Conservation (phyloP, 2,797 vertebrate genomes). For the Carapus acus region DNA sequence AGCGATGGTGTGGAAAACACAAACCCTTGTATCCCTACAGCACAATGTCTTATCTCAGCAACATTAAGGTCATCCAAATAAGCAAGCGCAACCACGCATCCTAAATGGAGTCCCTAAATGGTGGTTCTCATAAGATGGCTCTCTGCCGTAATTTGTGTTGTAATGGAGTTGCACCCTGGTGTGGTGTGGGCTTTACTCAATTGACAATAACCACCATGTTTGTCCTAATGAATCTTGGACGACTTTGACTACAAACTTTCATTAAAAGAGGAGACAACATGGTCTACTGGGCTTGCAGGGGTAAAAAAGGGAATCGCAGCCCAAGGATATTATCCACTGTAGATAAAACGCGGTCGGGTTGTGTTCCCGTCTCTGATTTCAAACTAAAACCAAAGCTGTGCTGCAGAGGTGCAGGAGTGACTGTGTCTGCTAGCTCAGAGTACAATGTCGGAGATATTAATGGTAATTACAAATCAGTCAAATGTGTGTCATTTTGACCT, state of each 20-base stretch:
- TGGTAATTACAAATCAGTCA: slow-evolving; percentile 20
- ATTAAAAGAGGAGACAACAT: slow-evolving; percentile 37
- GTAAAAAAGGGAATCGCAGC: slow-evolving; percentile 9
- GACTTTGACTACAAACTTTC: slow-evolving; percentile 34
- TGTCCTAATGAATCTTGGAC: slow-evolving; percentile 50
- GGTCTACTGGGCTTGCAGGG: slow-evolving; percentile 9
- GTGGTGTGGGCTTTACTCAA: slow-evolving; percentile 44
- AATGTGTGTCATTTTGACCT: slow-evolving; percentile 17
- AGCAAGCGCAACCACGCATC: slow-evolving; percentile 49
- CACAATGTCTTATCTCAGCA: slow-evolving; percentile 34
- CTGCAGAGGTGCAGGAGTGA: slow-evolving; percentile 2
- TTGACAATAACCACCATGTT: slow-evolving; percentile 41
- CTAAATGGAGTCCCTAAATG: slow-evolving; percentile 58
- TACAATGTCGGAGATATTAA: neutral
- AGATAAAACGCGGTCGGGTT: neutral
- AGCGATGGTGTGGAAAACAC: slow-evolving; percentile 26
- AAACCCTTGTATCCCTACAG: slow-evolving; percentile 20
- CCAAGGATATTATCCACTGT: slow-evolving; percentile 5
- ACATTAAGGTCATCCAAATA: slow-evolving; percentile 53
- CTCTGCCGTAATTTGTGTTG: slow-evolving; percentile 53
- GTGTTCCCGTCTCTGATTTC: neutral
- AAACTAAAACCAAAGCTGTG: slow-evolving; percentile 1
- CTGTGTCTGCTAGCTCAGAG: neutral
- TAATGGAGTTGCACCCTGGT: slow-evolving; percentile 48
- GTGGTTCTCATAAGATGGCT: slow-evolving; percentile 43